A percentile compares a stretch with the other conserved stretches of the same genome.
These are phyloP conservation scores for Tupiocoris notatus DNA, from an alignment of 2,888 invertebrate species.

Conservation along the genomic window DNA sequence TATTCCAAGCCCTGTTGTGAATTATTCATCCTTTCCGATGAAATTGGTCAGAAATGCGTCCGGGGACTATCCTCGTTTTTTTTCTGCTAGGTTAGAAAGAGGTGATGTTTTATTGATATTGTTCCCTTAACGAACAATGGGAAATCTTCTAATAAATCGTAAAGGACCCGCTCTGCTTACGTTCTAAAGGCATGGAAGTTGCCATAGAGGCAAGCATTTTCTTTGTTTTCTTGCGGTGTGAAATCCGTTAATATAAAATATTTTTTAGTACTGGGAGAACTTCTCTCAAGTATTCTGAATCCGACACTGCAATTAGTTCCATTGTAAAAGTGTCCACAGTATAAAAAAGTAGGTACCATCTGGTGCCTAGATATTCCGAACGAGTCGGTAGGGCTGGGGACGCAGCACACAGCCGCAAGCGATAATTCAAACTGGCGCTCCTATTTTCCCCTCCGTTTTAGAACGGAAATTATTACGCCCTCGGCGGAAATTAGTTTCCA, in stretches of 20 bases:
- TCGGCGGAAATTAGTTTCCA: slow-evolving; percentile 1
- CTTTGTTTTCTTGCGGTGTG: background rate
- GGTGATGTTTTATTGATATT: too few species aligned
- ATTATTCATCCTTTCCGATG: background rate
- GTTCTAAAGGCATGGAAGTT: background rate
- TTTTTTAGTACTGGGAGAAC: too few species aligned
- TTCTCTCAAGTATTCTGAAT: background rate
- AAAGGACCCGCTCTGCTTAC: too few species aligned
- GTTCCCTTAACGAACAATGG: too few species aligned
- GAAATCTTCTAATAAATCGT: too few species aligned
- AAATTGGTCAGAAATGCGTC: background rate
- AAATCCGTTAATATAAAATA: too few species aligned
- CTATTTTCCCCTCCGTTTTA: background rate
- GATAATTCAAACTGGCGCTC: background rate
- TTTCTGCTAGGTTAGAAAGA: too few species aligned
- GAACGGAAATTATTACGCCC: background rate
- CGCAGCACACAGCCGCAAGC: background rate
- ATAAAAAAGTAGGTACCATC: background rate
- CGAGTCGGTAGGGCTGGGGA: background rate
- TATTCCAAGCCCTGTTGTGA: background rate
- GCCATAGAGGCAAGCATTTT: background rate
- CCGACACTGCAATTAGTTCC: background rate
- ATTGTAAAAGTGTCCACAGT: background rate
- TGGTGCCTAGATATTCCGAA: background rate
- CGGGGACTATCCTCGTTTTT: background rate